Evolutionary conservation across 2,888 invertebrate genomes (phyloP).

Genomic region (Phaonia tiefii): DNA sequence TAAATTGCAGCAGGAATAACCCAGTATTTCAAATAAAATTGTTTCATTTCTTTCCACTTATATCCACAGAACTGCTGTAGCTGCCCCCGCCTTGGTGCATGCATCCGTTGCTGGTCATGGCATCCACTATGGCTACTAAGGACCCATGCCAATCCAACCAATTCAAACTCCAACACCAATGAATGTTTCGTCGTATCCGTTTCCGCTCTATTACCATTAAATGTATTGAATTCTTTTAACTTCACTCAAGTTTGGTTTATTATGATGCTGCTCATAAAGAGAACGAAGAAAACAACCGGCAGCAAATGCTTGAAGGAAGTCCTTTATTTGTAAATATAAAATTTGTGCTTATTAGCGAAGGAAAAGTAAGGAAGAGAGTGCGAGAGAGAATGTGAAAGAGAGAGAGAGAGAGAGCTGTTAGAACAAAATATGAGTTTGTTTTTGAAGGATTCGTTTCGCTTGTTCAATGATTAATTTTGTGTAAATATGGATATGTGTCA

Average conservation of each 20-base stretch:
- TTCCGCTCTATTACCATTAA: constrained; percentile 28
- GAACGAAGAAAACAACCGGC: too few relatives aligned
- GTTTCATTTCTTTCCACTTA: constrained; percentile 10
- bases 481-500: constrained; percentile 22
- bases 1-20: too few relatives aligned
- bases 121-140: constrained; percentile 79
- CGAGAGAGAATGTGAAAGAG: not conserved
- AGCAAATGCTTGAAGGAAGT: too few relatives aligned
- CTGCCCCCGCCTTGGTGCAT: constrained; percentile 79
- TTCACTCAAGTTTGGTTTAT: constrained; percentile 3
- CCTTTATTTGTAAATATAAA: not conserved
- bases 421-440: not conserved
- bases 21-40: too few relatives aligned
- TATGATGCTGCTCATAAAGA: not conserved
- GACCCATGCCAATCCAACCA: too few relatives aligned
- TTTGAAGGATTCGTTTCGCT: not conserved
- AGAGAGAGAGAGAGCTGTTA: not conserved
- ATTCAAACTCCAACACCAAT: too few relatives aligned
- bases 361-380: too few relatives aligned
- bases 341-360: too few relatives aligned
- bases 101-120: constrained; percentile 80
- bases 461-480: constrained; percentile 19
- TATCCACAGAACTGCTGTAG: constrained; percentile 76
- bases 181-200: constrained; percentile 11
- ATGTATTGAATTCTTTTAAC: constrained; percentile 24